Base-by-base conservation (phyloP, 2,113 vertebrate species). In the Eudorcas thomsonii region DNA sequence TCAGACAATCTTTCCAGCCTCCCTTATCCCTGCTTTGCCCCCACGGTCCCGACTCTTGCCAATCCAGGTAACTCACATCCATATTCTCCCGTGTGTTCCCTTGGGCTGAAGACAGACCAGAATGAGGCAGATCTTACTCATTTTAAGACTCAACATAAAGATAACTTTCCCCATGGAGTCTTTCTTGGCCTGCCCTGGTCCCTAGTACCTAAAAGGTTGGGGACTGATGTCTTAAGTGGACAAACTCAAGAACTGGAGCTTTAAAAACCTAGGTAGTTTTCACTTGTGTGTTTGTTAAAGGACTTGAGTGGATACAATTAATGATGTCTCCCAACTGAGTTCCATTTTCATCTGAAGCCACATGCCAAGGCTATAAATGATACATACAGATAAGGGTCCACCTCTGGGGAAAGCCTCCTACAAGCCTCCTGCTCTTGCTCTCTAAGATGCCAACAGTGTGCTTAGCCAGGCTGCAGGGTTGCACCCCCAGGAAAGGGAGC, bases 311-410 rank as follows among this genome's bases (percentile, higher is more conserved):
- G 64, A 96, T 96, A 96, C 92, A 96, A 96, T 96, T 97, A 97
- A 92, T 95, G 77, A 84, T 92, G 78, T 26, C 30, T 19, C 33
- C 89, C 90, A 1, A 64, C 91, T 30, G 92, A 90, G 95, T 94
- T 95, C 88, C 97, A 94, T 97, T 97, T 98, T 95, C 90, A 52
- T 90, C 33, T 60, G 80, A 96, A 96, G 45, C 62, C 93, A 98
- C 88, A 48, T 54, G 89, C 77, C 74, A 93, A 97, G 95, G 96
- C 93, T 96, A 48, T 96, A 96, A 96, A 97, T 98, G 97, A 97
- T 90, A 97, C 62, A 28, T 96, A 94, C 80, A 97, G 95, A 96
- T 85, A 97, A 95, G 88, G 19, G 83, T 87, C 59, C 10, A 3
- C 67, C 92, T 96, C 96, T 54, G 36, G 89, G 91, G 95, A 33